Evolutionary conservation across 1,140 invertebrate genomes (phyloP).

Genomic region (Pantala flavescens): DNA sequence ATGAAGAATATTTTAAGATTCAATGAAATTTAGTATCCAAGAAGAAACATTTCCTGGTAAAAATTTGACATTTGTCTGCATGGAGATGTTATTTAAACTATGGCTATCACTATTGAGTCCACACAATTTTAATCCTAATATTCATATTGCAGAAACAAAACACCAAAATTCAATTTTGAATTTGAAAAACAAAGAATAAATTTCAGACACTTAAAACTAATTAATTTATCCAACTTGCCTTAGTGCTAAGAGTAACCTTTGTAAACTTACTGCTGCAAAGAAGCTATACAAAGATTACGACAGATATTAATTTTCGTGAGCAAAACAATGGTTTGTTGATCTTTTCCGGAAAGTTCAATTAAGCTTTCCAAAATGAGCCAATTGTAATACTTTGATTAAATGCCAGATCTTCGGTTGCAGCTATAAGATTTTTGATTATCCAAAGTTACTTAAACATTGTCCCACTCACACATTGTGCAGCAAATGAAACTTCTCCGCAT

Average conservation of each 20-base stretch:
- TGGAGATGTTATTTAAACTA: neutral
- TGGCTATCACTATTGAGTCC: neutral
- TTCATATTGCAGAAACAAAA: neutral
- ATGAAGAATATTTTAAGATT: neutral
- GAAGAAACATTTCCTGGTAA: conserved; percentile 6
- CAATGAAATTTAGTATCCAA: neutral
- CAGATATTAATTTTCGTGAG: neutral
- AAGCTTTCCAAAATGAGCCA: neutral
- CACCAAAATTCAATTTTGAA: conserved; percentile 3
- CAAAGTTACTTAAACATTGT: neutral
- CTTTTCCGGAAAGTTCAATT: neutral
- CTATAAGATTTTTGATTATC: neutral
- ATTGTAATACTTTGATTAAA: neutral
- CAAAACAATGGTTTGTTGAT: neutral
- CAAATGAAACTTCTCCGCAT: conserved; percentile 5
- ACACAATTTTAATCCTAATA: neutral
- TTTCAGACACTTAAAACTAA: conserved; percentile 3
- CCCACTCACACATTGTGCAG: conserved; percentile 7
- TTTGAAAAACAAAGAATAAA: neutral
- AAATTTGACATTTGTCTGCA: neutral
- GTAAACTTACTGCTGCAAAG: conserved; percentile 9
- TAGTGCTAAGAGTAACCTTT: conserved; percentile 2
- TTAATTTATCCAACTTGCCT: conserved; percentile 2
- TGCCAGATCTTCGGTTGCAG: conserved; percentile 3
- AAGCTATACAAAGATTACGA: conserved; percentile 6